Conservation (phyloP, 2,797 vertebrate genomes). For the Balearica regulorum region DNA sequence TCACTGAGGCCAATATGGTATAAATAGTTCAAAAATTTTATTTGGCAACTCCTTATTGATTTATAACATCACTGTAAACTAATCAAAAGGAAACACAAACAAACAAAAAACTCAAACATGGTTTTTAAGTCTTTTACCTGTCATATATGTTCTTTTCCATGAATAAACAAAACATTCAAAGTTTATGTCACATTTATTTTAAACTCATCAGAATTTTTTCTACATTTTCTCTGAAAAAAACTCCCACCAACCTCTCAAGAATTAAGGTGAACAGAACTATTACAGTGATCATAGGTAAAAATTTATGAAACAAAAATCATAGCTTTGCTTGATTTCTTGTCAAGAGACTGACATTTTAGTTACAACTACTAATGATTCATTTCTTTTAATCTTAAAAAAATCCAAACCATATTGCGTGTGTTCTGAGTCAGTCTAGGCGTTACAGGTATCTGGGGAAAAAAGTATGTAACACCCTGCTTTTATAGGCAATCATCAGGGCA, state of each 20-base stretch:
- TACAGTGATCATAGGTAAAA: not conserved
- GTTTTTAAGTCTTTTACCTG: not conserved
- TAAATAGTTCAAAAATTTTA: not conserved
- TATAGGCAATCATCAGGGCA: not conserved
- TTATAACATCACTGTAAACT: not conserved
- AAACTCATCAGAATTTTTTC: not conserved
- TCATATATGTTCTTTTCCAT: not conserved
- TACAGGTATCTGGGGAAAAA: not conserved
- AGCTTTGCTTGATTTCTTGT: not conserved
- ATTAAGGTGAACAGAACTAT: not conserved
- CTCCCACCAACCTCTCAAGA: fast-evolving
- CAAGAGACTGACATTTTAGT: not conserved
- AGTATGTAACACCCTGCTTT: not conserved
- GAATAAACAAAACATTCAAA: not conserved
- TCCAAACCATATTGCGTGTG: fast-evolving
- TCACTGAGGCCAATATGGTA: not conserved
- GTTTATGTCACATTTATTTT: not conserved
- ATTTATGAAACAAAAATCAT: not conserved
- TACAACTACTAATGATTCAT: not conserved
- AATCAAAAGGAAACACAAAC: not conserved
- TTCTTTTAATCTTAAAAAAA: not conserved
- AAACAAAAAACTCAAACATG: not conserved
- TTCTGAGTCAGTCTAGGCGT: not conserved
- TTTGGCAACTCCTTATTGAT: not conserved
- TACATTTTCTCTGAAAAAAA: not conserved